Evolutionary conservation across 1,140 invertebrate genomes (phyloP).

Genomic region (Neelides sp.): DNA sequence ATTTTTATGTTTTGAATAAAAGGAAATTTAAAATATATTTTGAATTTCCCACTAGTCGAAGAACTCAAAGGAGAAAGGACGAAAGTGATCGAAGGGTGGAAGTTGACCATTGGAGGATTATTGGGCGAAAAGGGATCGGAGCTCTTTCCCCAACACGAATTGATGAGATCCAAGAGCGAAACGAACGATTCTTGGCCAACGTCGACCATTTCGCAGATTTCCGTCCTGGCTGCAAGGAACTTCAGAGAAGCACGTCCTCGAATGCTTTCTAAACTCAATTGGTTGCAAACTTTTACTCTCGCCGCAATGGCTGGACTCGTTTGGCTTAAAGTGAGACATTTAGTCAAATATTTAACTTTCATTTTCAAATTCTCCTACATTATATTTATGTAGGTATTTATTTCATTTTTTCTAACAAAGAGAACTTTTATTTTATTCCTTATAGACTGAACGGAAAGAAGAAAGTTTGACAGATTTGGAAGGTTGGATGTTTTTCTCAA

Average conservation of each 20-base stretch:
- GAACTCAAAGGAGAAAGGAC: slow-evolving; percentile 50
- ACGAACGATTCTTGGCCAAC: slow-evolving; percentile 50
- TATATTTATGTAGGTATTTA: too few species aligned
- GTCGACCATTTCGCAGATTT: slow-evolving; percentile 58
- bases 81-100: slow-evolving; percentile 19
- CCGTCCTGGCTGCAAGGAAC: slow-evolving; percentile 54
- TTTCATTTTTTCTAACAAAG: too few species aligned
- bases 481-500: slow-evolving; percentile 77
- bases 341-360: background rate
- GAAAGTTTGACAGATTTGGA: slow-evolving; percentile 63
- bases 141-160: too few species aligned
- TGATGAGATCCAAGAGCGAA: slow-evolving; percentile 19
- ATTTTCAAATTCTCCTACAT: background rate
- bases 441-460: slow-evolving; percentile 48
- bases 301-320: slow-evolving; percentile 61
- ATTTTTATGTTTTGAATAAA: too few species aligned
- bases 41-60: slow-evolving; percentile 48
- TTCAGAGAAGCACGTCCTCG: slow-evolving; percentile 62
- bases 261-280: slow-evolving; percentile 67
- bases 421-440: slow-evolving; percentile 1
- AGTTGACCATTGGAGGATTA: slow-evolving; percentile 22
- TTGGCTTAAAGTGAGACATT: slow-evolving; percentile 56
- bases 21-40: too few species aligned
- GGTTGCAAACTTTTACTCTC: slow-evolving; percentile 63
- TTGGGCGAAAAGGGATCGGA: slow-evolving; percentile 26